phyloP scores from a whole-genome alignment of 1,140 invertebrate genomes.

The Leucophenga varia region DNA sequence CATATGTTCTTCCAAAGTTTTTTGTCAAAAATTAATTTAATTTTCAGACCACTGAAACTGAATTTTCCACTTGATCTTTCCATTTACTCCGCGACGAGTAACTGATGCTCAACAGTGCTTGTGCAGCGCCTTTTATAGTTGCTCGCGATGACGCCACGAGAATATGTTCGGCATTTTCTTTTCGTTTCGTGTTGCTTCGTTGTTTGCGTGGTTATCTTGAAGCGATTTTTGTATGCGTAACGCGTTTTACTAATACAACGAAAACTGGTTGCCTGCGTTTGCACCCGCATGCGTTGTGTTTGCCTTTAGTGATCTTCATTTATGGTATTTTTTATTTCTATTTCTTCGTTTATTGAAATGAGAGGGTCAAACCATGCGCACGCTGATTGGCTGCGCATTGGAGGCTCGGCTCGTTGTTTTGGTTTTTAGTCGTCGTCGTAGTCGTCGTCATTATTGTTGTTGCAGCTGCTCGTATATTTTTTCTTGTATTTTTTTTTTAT shows the following conservation, averaged over 20 bases:
- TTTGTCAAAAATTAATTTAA: slow-evolving; percentile 50
- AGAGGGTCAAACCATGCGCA: slow-evolving; percentile 30
- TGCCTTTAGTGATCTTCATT: not conserved
- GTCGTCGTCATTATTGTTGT: too few relatives aligned
- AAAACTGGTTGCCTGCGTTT: too few relatives aligned
- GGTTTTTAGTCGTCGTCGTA: too few relatives aligned
- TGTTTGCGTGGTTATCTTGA: slow-evolving; percentile 15
- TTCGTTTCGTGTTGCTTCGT: slow-evolving; percentile 7
- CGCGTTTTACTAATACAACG: too few relatives aligned
- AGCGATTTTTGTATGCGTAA: too few relatives aligned
- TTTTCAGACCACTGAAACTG: slow-evolving; percentile 54
- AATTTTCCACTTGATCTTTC: slow-evolving; percentile 56
- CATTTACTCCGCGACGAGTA: slow-evolving; percentile 54
- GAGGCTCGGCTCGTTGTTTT: slow-evolving; percentile 51
- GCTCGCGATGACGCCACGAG: slow-evolving; percentile 27
- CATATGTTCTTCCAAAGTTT: slow-evolving; percentile 55
- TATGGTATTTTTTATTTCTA: not conserved
- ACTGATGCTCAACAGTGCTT: slow-evolving; percentile 51
- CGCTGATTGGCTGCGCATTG: slow-evolving; percentile 32
- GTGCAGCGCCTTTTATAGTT: slow-evolving; percentile 39
- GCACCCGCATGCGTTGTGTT: too few relatives aligned
- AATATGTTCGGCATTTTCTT: slow-evolving; percentile 23
- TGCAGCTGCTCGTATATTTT: slow-evolving; percentile 2
- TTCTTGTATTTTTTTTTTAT: too few relatives aligned
- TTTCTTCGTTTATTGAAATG: slow-evolving; percentile 5